Conservation (phyloP, 2,113 vertebrate genomes). For the Drymodes brunneopygia region DNA sequence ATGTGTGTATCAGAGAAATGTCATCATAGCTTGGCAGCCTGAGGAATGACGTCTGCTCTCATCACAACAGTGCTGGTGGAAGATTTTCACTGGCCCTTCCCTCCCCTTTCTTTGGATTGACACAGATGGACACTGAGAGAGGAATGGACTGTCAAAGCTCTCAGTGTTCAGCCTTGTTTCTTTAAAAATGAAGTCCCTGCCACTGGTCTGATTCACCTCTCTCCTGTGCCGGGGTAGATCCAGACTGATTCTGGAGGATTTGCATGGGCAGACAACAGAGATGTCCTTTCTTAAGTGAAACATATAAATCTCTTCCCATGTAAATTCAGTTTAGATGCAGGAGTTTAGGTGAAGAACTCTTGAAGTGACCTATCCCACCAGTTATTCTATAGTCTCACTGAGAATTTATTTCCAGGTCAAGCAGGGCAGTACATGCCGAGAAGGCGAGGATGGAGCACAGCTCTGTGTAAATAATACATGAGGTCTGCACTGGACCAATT, state of each 20-base stretch:
- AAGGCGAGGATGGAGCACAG: not conserved
- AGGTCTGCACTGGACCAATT: not conserved
- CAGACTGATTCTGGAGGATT: not conserved
- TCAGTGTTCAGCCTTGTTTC: not conserved
- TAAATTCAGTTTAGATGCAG: not conserved
- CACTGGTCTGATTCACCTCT: fast-evolving
- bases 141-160: not conserved
- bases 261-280: not conserved
- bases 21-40: not conserved
- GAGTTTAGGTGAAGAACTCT: not conserved
- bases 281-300: not conserved
- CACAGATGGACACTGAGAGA: not conserved
- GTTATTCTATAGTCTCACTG: constrained; percentile 32
- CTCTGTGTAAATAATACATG: constrained; percentile 17
- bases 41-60: not conserved
- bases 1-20: not conserved
- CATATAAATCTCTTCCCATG: not conserved
- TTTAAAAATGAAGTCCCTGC: not conserved
- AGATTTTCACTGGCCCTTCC: not conserved
- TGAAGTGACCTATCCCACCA: not conserved
- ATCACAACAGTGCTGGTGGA: not conserved
- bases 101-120: not conserved
- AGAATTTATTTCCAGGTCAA: constrained; percentile 41
- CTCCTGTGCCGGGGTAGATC: not conserved
- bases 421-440: not conserved